A percentile compares a stretch with the other conserved stretches of the same genome.
phyloP scores from a whole-genome alignment of 1,140 invertebrate species.

The Megalopta genalis region DNA sequence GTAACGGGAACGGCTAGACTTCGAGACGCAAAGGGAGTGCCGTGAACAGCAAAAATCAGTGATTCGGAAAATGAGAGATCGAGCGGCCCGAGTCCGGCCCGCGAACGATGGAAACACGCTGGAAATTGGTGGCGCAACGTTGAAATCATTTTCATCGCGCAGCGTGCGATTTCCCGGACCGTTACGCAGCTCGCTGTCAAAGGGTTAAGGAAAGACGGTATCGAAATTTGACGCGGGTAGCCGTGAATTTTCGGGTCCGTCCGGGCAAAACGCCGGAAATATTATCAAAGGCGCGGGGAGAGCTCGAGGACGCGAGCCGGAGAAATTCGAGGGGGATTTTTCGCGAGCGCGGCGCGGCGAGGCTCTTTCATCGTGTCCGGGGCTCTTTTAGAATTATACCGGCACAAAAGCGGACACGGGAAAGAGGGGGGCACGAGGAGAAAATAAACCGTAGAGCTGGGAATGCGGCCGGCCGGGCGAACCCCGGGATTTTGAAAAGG shows the following conservation, averaged over 20 bases:
- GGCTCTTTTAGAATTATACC: constrained; percentile 44
- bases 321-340: constrained; percentile 41
- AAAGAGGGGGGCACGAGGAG: background rate
- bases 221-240: no score
- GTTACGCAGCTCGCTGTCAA: no score
- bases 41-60: background rate
- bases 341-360: background rate
- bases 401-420: constrained; percentile 24
- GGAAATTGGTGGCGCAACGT: no score
- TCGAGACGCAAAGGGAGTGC: background rate
- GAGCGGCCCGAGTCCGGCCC: no score
- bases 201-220: no score
- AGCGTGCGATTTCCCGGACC: no score
- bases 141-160: no score
- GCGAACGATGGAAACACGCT: no score
- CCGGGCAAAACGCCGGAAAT: no score
- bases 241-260: no score
- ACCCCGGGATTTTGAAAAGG: constrained; percentile 42
- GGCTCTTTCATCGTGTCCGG: constrained; percentile 27
- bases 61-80: constrained; percentile 3
- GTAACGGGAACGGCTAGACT: background rate
- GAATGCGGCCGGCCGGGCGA: constrained; percentile 10
- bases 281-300: background rate
- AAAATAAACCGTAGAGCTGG: constrained; percentile 20
- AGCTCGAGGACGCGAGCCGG: no score